phyloP scores from a whole-genome alignment of 2,797 vertebrate genomes.

The Pogonophryne albipinna region DNA sequence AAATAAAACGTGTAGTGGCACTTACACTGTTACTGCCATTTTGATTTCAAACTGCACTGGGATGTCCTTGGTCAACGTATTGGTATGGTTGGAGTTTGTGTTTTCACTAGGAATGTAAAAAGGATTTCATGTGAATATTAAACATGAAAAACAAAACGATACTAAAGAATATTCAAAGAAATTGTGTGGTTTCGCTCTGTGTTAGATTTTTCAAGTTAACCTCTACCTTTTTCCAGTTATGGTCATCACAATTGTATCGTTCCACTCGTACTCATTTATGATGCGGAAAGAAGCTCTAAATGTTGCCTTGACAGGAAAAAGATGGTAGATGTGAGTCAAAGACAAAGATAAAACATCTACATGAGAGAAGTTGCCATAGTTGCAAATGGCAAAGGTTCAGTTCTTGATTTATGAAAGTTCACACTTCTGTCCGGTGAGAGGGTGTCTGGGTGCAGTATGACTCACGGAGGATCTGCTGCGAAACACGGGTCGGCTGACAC shows the following conservation, averaged over 20 bases:
- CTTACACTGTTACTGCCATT: conserved; percentile 76
- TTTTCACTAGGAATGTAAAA: conserved; percentile 77
- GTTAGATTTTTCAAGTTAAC: not conserved
- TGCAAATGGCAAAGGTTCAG: conserved; percentile 5
- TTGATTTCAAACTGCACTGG: conserved; percentile 74
- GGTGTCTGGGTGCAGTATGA: conserved; percentile 3
- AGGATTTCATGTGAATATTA: not conserved
- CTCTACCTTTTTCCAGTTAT: conserved; percentile 76
- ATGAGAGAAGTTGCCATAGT: not conserved
- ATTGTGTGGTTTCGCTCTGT: not conserved
- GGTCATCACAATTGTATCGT: conserved; percentile 64
- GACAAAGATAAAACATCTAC: not conserved
- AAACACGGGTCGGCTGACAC: conserved; percentile 78
- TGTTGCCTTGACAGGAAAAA: conserved; percentile 58
- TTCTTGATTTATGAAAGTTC: conserved; percentile 1
- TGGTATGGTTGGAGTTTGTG: conserved; percentile 45
- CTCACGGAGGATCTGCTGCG: conserved; percentile 72
- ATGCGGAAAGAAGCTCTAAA: conserved; percentile 72
- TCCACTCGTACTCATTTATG: conserved; percentile 60
- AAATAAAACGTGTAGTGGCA: conserved; percentile 11
- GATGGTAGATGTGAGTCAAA: not conserved
- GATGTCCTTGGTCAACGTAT: conserved; percentile 53
- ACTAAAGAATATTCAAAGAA: not conserved
- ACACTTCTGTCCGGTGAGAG: not conserved
- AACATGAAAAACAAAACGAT: not conserved